Evolutionary conservation across 2,888 invertebrate genomes (phyloP).

Genomic region (Megamerina dolium): DNA sequence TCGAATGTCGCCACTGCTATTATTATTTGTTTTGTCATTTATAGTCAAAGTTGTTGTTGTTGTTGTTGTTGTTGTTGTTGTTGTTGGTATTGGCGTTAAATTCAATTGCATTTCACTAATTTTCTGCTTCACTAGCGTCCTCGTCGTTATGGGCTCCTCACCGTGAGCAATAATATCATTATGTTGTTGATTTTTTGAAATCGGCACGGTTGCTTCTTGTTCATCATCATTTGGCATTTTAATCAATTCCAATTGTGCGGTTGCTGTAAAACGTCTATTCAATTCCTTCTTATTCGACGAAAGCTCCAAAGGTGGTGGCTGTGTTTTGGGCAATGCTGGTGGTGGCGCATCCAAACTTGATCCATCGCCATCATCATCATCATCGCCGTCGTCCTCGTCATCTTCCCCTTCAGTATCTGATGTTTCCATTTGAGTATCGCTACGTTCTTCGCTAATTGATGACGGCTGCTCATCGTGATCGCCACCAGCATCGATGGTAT

Average conservation of each 20-base stretch:
- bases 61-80: constrained; percentile 9
- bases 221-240: constrained; percentile 1
- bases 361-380: constrained; percentile 21
- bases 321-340: constrained; percentile 31
- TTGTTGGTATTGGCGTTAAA: constrained; percentile 11
- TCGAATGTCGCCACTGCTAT: constrained; percentile 11
- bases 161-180: too few species aligned
- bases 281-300: not conserved
- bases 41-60: constrained; percentile 1
- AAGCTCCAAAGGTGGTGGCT: constrained; percentile 23
- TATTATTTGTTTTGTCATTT: constrained; percentile 19
- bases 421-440: constrained; percentile 24
- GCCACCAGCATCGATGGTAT: constrained; percentile 24
- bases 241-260: constrained; percentile 20
- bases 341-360: constrained; percentile 18
- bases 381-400: constrained; percentile 19
- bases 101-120: constrained; percentile 15
- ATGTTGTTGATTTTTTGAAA: too few species aligned
- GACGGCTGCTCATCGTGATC: constrained; percentile 16
- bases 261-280: constrained; percentile 21
- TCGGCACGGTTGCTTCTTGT: constrained; percentile 17
- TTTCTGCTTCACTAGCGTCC: constrained; percentile 3
- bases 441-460: constrained; percentile 6
- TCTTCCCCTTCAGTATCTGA: constrained; percentile 24
- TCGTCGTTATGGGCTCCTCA: too few species aligned